These are phyloP conservation scores for Dipodomys merriami DNA, from an alignment of 2,113 vertebrate genomes.

Conservation along the genomic window DNA sequence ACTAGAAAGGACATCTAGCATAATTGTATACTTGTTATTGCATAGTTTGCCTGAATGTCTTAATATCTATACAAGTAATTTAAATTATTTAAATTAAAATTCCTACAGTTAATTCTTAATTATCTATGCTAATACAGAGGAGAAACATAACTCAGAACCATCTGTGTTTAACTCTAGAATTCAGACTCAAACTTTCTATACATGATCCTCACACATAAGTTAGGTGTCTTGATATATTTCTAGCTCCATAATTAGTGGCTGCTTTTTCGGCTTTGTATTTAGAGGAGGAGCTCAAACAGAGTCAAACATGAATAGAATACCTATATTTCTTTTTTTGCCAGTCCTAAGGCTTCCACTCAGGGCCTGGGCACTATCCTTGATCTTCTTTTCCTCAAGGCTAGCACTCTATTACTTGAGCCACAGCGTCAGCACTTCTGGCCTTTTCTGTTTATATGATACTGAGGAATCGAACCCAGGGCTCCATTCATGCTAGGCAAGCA, in stretches of 20 bases:
- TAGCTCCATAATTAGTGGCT: background rate
- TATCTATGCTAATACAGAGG: background rate
- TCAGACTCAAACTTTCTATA: background rate
- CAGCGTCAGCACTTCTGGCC: too few relatives aligned
- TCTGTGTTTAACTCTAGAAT: background rate
- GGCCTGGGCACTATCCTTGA: too few relatives aligned
- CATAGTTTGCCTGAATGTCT: slow-evolving; percentile 19
- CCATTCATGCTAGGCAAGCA: too few relatives aligned
- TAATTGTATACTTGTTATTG: background rate
- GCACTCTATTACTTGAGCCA: too few relatives aligned
- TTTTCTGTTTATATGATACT: too few relatives aligned
- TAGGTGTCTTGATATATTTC: background rate
- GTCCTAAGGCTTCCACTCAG: too few relatives aligned
- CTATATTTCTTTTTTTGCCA: background rate
- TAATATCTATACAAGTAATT: slow-evolving; percentile 25
- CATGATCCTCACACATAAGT: background rate
- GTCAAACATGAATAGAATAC: background rate
- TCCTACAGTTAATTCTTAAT: background rate
- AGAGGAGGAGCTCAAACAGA: background rate
- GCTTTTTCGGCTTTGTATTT: background rate
- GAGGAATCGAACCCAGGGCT: too few relatives aligned
- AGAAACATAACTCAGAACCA: background rate
- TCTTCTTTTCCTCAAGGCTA: too few relatives aligned
- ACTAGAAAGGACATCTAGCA: background rate
- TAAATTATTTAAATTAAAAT: slow-evolving; percentile 41